Evolutionary conservation across 1,140 invertebrate species (phyloP), one percentile per base, ranked within the genome.

Genomic region (Drosophila lacertosa): DNA sequence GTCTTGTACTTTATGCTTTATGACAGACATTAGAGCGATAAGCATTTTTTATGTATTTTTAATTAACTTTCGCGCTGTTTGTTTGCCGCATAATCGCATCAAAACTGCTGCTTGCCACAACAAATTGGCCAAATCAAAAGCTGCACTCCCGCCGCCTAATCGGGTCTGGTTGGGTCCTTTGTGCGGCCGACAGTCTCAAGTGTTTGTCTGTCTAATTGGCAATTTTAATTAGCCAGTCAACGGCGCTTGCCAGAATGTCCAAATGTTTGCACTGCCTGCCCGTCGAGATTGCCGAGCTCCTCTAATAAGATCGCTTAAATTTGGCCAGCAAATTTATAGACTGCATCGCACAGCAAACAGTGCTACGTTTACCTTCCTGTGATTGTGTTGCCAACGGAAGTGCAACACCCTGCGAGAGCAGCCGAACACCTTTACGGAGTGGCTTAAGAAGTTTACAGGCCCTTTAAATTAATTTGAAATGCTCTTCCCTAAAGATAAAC

Each of bases 31-130:
- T 70, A 66, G 47, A 59, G 47, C 51, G 65, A 75, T 67, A 77
- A 73, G 63, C 64, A 50, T 66, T 68, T 84, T 84, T 84, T 84
- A 86, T 86, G 81, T 77, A 65, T 81, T 86, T 86, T 86, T 86
- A 84, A 86, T 84, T 86, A 86, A 88, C 82, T 81, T 74, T 77
- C 45, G 69, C 81, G 76, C 48, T 76, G 68, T 80, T 67, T 79
- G 37, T 45, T 11, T 40, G 74, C 35, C 29, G n/a, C 29, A 59
- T 73, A 60, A 73, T 55, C 39, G 24, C 51, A 70, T 57, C 55
- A 37, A 50, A 53, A 51, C 42, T 44, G 42, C 32, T 22, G 42
- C 29, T 29, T 45, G 48, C 26, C 48, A 24, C 26, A 24, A 40
- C 35, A 82, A 80, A 80, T 82, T 77, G 75, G 55, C 62, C 59